Evolutionary conservation across 1,140 invertebrate species (phyloP), one percentile per base, ranked within the genome.

Genomic region (Andricus grossulariae): DNA sequence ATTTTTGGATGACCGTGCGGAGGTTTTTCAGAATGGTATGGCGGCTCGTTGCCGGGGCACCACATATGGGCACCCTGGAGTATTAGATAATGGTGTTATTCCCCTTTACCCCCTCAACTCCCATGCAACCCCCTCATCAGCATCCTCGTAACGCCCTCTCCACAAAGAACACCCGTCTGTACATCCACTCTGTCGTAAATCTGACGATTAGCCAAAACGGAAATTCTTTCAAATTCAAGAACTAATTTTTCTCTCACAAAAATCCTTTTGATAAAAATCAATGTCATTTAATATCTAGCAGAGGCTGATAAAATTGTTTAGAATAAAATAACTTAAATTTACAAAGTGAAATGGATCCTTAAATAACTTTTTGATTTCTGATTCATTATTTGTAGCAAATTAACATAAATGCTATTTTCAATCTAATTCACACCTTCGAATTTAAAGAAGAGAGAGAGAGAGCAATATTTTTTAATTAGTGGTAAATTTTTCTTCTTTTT

Each of bases 51-150:
- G 82, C 85, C 83, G 87, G 86, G 86, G 87, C 77, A 89, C 88
- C 89, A 85, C 90, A 91, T 90, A 90, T 91, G 90, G 88, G 74
- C 88, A 84, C 84, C 84, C 85, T 78, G 82, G 82, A 85, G 89
- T 87, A 91, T 90, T 90, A 90, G 89, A 89, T 91, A 91, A 91
- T 90, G 87, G 88, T 87, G 88, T 91, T 90, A 91, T 85, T 78
- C 85, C 83, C 85, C 82, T 82, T 85, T 80, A 71, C 79, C 76
- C 73, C 72, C 75, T 75, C 81, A 76, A 72, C 78, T 77, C 80
- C 81, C 78, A 78, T 83, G 82, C 80, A 80, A 82, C 83, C 78
- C 83, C 76, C 85, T 84, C 83, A 80, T 82, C 78, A 82, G 77
- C 79, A 79, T 74, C 19, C 16, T 80, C 75, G 84, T 80, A 80